Evolutionary conservation across 2,113 vertebrate genomes (phyloP).

Genomic region (Bambusicola thoracicus): DNA sequence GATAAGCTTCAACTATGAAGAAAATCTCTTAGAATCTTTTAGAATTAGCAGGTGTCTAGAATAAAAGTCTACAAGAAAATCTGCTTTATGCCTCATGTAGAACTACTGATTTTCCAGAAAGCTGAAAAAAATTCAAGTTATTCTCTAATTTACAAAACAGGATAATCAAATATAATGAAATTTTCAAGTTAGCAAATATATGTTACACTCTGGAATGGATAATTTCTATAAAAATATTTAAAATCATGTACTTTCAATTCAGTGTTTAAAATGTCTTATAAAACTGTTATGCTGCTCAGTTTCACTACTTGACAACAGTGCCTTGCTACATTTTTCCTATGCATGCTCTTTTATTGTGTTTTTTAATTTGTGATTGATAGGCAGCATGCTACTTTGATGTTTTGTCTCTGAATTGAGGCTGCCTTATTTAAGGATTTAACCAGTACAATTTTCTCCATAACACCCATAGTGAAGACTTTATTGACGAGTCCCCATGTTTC

Average conservation of each 20-base stretch:
- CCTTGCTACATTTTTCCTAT: not conserved
- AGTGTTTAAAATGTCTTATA: not conserved
- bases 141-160: not conserved
- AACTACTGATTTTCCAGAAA: not conserved
- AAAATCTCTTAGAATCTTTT: not conserved
- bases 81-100: not conserved
- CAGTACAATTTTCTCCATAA: not conserved
- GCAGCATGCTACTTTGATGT: not conserved
- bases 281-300: not conserved
- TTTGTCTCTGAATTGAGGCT: not conserved
- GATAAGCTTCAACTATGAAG: not conserved
- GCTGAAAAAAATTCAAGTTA: not conserved
- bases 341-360: not conserved
- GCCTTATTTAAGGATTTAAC: not conserved
- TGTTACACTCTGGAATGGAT: not conserved
- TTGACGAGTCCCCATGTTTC: not conserved
- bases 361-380: not conserved
- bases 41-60: not conserved
- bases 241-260: not conserved
- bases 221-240: not conserved
- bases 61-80: not conserved
- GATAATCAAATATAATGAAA: not conserved
- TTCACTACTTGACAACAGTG: not conserved
- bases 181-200: not conserved
- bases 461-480: not conserved